A percentile compares a stretch with the other conserved stretches of the same genome.
These are phyloP conservation scores for Cyprinodon tularosa DNA, from an alignment of 2,113 vertebrate genomes.

Conservation along the genomic window DNA sequence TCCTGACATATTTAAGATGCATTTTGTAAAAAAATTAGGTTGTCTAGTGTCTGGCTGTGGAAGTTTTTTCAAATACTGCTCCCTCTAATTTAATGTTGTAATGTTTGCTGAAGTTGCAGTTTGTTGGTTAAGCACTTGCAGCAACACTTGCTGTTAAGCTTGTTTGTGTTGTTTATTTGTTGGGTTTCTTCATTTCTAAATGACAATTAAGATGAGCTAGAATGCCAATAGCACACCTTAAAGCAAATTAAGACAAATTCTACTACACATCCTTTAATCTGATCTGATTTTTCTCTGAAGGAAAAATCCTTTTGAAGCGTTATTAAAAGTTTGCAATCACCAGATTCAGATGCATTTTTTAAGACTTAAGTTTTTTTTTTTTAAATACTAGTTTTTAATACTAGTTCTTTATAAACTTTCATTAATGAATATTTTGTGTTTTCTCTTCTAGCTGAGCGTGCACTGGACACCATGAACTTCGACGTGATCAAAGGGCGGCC, in stretches of 20 bases:
- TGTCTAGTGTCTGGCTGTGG: not conserved
- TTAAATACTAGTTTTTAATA: too few relatives aligned
- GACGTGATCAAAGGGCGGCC: conserved; percentile 98
- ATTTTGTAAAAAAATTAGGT: not conserved
- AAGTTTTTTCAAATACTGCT: not conserved
- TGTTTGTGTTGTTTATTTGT: not conserved
- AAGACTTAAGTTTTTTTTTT: too few relatives aligned
- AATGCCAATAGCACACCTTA: not conserved
- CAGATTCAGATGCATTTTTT: not conserved
- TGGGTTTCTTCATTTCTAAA: not conserved
- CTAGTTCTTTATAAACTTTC: not conserved
- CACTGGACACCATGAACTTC: conserved; percentile 99
- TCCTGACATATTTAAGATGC: not conserved
- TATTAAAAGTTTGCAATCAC: not conserved
- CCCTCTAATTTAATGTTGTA: not conserved
- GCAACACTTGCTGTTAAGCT: not conserved
- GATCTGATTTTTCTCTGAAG: not conserved
- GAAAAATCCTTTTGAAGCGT: not conserved
- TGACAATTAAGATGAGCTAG: not conserved
- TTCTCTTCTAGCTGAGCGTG: conserved; percentile 87
- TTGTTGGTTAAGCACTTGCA: not conserved
- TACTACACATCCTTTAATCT: not conserved
- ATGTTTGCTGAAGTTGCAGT: not conserved
- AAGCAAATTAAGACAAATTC: not conserved
- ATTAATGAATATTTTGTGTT: not conserved